A percentile compares a stretch with the other conserved stretches of the same genome.
These are phyloP conservation scores for Hymenochirus boettgeri DNA, from an alignment of 2,113 vertebrate species.

Conservation along the genomic window DNA sequence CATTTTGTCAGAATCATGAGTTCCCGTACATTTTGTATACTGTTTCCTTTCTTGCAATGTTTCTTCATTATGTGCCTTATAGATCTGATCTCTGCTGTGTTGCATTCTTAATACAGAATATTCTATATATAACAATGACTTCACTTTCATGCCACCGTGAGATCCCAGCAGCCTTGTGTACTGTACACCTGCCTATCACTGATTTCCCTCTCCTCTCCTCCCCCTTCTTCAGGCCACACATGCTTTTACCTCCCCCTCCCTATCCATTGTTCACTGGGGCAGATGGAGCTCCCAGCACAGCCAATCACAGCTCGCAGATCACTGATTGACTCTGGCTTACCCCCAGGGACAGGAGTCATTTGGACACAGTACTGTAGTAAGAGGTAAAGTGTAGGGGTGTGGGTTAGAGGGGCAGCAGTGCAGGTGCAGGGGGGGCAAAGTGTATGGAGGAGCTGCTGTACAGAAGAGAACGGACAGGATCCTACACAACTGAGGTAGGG, in stretches of 20 bases:
- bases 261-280: slow-evolving; percentile 37
- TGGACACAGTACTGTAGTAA: too few species aligned
- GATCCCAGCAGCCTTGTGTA: too few species aligned
- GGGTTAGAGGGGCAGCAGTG: slow-evolving; percentile 5
- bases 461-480: too few species aligned
- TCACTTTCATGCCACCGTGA: too few species aligned
- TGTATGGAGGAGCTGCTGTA: not conserved
- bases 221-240: slow-evolving; percentile 6
- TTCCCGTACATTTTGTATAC: too few species aligned
- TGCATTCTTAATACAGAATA: too few species aligned
- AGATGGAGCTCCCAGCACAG: slow-evolving; percentile 40
- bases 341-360: slow-evolving; percentile 35
- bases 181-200: slow-evolving; percentile 6
- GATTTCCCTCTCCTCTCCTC: not conserved
- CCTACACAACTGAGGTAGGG: slow-evolving; percentile 24
- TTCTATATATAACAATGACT: too few species aligned
- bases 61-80: too few species aligned
- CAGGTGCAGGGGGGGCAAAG: not conserved
- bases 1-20: too few species aligned
- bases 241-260: slow-evolving; percentile 17
- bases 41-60: too few species aligned
- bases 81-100: too few species aligned
- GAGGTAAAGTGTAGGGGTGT: slow-evolving; percentile 11
- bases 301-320: slow-evolving; percentile 30
- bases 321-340: slow-evolving; percentile 31